Conservation (phyloP, 2,113 vertebrate genomes). For the Eira barbara region DNA sequence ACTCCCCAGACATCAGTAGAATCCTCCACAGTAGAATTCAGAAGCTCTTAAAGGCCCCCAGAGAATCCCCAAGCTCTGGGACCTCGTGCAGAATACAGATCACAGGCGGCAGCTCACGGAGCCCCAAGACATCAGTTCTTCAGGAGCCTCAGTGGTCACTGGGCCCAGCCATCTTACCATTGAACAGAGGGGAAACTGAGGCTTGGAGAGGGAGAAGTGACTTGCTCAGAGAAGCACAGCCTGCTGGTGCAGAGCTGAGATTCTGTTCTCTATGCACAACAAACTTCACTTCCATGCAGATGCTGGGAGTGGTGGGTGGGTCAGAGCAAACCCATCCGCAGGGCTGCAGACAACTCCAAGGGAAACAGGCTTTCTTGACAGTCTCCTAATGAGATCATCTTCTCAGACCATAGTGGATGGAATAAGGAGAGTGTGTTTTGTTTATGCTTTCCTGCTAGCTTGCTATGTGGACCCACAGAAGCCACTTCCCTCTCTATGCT, state of each 20-base stretch:
- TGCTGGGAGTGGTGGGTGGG: fast-evolving
- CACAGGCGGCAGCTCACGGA: background rate
- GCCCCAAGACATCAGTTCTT: fast-evolving
- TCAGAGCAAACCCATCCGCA: background rate
- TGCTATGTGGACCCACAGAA: background rate
- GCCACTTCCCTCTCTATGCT: background rate
- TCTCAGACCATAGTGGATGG: background rate
- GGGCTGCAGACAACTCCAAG: background rate
- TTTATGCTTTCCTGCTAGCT: background rate
- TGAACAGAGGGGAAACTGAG: background rate
- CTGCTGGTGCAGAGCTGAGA: fast-evolving
- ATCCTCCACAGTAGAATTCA: background rate
- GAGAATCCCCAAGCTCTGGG: background rate
- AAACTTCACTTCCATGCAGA: background rate
- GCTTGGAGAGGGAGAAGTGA: fast-evolving
- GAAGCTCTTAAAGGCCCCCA: background rate
- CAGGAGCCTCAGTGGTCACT: fast-evolving
- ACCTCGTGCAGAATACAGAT: fast-evolving
- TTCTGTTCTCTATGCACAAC: fast-evolving
- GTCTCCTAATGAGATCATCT: background rate
- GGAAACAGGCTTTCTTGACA: background rate
- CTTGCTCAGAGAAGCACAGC: background rate
- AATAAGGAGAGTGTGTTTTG: background rate
- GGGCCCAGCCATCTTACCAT: background rate
- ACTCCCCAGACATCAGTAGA: background rate